Percentiles rank a stretch among this genome's conserved stretches.
These are phyloP conservation scores for Casuarius casuarius DNA, from an alignment of 2,113 vertebrate species.

Conservation along the genomic window DNA sequence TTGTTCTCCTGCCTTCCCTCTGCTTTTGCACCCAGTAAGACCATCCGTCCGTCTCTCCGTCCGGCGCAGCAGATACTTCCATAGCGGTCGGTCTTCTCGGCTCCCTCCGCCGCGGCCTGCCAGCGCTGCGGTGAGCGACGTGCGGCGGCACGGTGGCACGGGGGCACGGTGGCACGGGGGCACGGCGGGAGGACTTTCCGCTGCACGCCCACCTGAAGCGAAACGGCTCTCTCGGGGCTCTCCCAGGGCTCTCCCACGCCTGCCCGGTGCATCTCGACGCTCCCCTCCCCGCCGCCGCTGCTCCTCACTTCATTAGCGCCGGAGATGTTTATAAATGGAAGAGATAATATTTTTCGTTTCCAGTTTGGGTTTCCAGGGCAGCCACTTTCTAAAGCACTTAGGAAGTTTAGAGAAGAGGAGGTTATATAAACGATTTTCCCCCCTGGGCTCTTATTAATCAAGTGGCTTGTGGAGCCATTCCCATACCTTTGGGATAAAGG, in stretches of 20 bases:
- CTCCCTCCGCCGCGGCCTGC: background rate
- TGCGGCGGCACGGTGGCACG: background rate
- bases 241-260: background rate
- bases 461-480: slow-evolving; percentile 59
- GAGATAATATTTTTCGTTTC: slow-evolving; percentile 85
- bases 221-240: background rate
- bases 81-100: background rate
- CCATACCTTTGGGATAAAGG: slow-evolving; percentile 40
- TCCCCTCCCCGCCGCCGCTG: slow-evolving; percentile 20
- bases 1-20: background rate
- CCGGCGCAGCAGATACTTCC: background rate
- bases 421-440: slow-evolving; percentile 76
- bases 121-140: background rate
- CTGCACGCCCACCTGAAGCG: background rate
- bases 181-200: background rate
- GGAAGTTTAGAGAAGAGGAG: slow-evolving; percentile 82
- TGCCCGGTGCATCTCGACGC: slow-evolving; percentile 22
- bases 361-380: slow-evolving; percentile 80
- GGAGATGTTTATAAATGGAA: slow-evolving; percentile 81
- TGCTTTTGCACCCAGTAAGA: background rate
- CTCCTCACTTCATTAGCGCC: slow-evolving; percentile 79
- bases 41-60: background rate
- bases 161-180: accelerated
- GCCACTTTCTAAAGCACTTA: slow-evolving; percentile 80
- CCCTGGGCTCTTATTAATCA: slow-evolving; percentile 61